Conservation (phyloP, 2,888 invertebrate species). For the Oligia latruncula region DNA sequence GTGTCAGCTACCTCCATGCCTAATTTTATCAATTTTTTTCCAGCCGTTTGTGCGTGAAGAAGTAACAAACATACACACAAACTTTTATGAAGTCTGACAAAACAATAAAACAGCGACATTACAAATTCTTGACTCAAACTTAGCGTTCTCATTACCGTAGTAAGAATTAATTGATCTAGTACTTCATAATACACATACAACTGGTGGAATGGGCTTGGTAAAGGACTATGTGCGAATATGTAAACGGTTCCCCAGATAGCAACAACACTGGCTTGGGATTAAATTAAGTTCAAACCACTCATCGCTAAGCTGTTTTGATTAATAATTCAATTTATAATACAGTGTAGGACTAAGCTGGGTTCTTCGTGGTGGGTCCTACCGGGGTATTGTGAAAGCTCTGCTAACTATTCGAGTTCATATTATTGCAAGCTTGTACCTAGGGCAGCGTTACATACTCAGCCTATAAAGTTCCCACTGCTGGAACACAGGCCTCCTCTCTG, state of each 20-base stretch:
- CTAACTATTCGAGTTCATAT: conserved; percentile 13
- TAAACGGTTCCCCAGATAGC: conserved; percentile 55
- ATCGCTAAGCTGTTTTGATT: conserved; percentile 65
- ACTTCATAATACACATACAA: conserved; percentile 15
- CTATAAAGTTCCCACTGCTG: no score
- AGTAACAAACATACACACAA: no score
- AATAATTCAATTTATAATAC: conserved; percentile 66
- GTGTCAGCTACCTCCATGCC: no score
- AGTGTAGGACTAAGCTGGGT: conserved; percentile 38
- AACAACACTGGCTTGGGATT: conserved; percentile 60
- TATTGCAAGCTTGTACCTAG: not conserved
- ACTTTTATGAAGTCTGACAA: not conserved
- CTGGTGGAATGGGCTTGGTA: conserved; percentile 13
- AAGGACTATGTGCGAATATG: conserved; percentile 48
- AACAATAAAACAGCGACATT: not conserved
- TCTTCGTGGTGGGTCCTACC: conserved; percentile 6
- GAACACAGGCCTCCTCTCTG: no score
- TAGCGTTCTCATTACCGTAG: conserved; percentile 30
- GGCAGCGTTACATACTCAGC: no score
- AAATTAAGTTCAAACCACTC: conserved; percentile 66
- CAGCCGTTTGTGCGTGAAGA: no score
- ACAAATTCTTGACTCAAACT: not conserved
- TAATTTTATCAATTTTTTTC: no score
- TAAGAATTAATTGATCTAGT: conserved; percentile 31
- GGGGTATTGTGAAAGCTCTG: conserved; percentile 1